Percentiles rank a stretch among this genome's conserved stretches.
Evolutionary conservation across 1,140 invertebrate genomes (phyloP).

Genomic region (Subanguina moxae): DNA sequence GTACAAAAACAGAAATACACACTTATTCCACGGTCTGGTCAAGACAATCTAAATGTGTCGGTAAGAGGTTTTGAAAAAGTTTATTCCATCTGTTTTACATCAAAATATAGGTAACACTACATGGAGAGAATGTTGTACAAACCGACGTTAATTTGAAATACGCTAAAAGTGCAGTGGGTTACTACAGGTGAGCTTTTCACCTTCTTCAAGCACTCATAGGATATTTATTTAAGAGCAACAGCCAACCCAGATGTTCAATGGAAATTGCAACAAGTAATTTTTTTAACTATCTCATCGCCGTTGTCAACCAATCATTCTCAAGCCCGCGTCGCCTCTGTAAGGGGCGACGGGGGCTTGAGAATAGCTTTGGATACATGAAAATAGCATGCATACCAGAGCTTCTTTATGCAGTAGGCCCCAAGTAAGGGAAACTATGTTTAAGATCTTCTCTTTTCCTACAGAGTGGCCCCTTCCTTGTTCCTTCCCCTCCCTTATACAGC

Average conservation of each 20-base stretch:
- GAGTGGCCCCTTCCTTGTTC: too few relatives aligned
- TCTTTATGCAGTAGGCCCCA: too few relatives aligned
- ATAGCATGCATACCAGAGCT: too few relatives aligned
- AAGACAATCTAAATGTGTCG: slow-evolving; percentile 19
- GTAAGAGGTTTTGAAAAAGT: slow-evolving; percentile 4
- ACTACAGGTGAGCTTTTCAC: slow-evolving; percentile 26
- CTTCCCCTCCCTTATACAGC: too few relatives aligned
- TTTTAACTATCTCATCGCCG: too few relatives aligned
- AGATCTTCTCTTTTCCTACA: too few relatives aligned
- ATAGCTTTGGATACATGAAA: too few relatives aligned
- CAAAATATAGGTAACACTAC: neutral
- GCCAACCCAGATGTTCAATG: slow-evolving; percentile 34
- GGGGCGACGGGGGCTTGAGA: too few relatives aligned
- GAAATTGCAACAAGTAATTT: slow-evolving; percentile 31
- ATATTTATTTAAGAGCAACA: slow-evolving; percentile 32
- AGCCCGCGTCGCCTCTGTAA: too few relatives aligned
- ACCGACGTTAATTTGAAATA: slow-evolving; percentile 30
- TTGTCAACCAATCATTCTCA: too few relatives aligned
- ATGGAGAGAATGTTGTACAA: slow-evolving; percentile 20
- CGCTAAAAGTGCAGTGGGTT: slow-evolving; percentile 24
- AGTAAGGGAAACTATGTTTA: too few relatives aligned
- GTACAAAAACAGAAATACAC: slow-evolving; percentile 20
- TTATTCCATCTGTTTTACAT: neutral
- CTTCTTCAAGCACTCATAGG: neutral
- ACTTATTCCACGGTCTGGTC: slow-evolving; percentile 14